Percentiles rank a stretch among this genome's conserved stretches.
phyloP scores from a whole-genome alignment of 2,113 vertebrate genomes.

The Passer domesticus region DNA sequence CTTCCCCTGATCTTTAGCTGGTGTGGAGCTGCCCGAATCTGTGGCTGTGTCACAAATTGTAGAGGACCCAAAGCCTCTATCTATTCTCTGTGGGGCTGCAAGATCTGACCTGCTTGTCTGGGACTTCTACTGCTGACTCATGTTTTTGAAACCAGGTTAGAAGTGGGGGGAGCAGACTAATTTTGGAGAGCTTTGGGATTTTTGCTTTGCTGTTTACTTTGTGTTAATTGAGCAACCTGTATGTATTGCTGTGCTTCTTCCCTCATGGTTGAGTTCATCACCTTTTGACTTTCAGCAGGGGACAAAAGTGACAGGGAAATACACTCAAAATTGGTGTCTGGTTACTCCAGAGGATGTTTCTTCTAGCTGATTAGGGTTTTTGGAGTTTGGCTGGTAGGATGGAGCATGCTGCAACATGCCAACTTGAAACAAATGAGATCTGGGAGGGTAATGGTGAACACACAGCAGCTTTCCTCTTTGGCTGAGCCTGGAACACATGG shows the following conservation, averaged over 20 bases:
- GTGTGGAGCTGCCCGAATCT: not conserved
- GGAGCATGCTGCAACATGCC: not conserved
- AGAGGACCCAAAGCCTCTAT: not conserved
- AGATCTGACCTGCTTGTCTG: not conserved
- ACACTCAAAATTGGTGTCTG: not conserved
- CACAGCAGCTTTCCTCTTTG: not conserved
- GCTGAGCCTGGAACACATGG: not conserved
- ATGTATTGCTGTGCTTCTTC: not conserved
- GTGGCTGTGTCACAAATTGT: not conserved
- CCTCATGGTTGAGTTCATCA: not conserved
- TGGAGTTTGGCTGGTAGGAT: not conserved
- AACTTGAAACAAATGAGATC: constrained; percentile 14
- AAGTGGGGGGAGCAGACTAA: not conserved
- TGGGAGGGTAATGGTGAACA: constrained; percentile 16
- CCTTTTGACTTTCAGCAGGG: not conserved
- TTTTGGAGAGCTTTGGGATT: not conserved
- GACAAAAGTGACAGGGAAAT: not conserved
- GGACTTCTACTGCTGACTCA: not conserved
- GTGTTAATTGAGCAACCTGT: not conserved
- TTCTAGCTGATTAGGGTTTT: not conserved
- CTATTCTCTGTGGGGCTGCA: not conserved
- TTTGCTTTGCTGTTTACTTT: not conserved
- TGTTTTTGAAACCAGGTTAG: not conserved
- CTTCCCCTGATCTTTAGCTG: not conserved
- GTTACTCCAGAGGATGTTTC: not conserved